These are phyloP conservation scores for Andrena marginata DNA, from an alignment of 2,888 invertebrate species.

Conservation along the genomic window DNA sequence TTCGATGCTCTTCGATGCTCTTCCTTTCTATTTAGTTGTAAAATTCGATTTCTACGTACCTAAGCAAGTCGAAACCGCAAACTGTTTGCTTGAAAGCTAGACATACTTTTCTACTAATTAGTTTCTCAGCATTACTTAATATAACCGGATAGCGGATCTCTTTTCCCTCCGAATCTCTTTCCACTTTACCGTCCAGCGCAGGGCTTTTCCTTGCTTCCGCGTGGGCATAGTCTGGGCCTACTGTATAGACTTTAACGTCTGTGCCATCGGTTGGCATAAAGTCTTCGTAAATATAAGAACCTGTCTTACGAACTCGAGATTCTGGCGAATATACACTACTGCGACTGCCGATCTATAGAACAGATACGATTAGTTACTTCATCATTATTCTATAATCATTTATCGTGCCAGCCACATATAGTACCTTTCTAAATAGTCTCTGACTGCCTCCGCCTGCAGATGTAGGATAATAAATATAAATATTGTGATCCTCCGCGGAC, in stretches of 20 bases:
- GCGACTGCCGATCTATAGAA: constrained; percentile 95
- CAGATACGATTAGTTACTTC: constrained; percentile 1
- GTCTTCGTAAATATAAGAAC: constrained; percentile 99
- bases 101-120: constrained; percentile 99
- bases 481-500: constrained; percentile 99
- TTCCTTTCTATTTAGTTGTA: neutral
- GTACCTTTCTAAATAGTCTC: constrained; percentile 97
- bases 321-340: constrained; percentile 99
- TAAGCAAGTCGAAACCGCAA: constrained; percentile 98
- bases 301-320: constrained; percentile 97
- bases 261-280: constrained; percentile 99
- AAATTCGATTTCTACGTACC: constrained; percentile 85
- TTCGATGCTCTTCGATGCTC: neutral
- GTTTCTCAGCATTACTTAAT: constrained; percentile 97
- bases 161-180: constrained; percentile 98
- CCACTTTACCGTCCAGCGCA: constrained; percentile 99
- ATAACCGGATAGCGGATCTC: constrained; percentile 99
- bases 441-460: constrained; percentile 99
- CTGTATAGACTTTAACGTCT: constrained; percentile 95
- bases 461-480: constrained; percentile 99
- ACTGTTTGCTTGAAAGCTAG: constrained; percentile 99
- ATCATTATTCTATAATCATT: constrained; percentile 5
- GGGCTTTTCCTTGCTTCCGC: constrained; percentile 99
- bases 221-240: constrained; percentile 99
- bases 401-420: neutral